Evolutionary conservation across 2,888 invertebrate species (phyloP).

Genomic region (Andrena praecox): DNA sequence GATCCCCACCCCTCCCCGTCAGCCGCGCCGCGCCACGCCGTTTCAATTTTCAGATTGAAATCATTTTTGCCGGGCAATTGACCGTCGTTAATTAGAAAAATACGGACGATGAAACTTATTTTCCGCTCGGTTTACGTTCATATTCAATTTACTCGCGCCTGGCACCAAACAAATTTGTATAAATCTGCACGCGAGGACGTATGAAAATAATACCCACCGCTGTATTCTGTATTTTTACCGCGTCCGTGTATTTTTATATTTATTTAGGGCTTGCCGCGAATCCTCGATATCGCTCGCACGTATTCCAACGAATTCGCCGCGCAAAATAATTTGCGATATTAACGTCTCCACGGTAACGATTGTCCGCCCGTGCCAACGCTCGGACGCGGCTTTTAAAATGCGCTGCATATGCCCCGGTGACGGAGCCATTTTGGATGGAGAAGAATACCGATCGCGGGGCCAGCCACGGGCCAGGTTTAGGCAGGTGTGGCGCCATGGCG

Average conservation of each 20-base stretch:
- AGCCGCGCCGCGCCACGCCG: background rate
- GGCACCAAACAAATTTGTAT: conserved; percentile 47
- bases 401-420: background rate
- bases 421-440: background rate
- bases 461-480: background rate
- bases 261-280: conserved; percentile 35
- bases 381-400: background rate
- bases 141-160: conserved; percentile 44
- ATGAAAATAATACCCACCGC: conserved; percentile 43
- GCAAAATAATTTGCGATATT: conserved; percentile 44
- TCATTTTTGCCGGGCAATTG: conserved; percentile 36
- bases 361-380: background rate
- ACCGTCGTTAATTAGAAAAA: conserved; percentile 55
- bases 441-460: background rate
- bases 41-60: conserved; percentile 56
- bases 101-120: conserved; percentile 49
- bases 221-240: conserved; percentile 13
- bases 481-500: conserved; percentile 31
- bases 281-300: conserved; percentile 14
- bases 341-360: conserved; percentile 9
- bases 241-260: background rate
- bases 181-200: conserved; percentile 33
- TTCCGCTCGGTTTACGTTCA: conserved; percentile 43
- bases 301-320: conserved; percentile 15
- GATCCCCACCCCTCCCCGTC: background rate